A percentile compares a stretch with the other conserved stretches of the same genome.
Conservation (phyloP, 2,888 invertebrate species). For the Melinaea marsaeus region DNA sequence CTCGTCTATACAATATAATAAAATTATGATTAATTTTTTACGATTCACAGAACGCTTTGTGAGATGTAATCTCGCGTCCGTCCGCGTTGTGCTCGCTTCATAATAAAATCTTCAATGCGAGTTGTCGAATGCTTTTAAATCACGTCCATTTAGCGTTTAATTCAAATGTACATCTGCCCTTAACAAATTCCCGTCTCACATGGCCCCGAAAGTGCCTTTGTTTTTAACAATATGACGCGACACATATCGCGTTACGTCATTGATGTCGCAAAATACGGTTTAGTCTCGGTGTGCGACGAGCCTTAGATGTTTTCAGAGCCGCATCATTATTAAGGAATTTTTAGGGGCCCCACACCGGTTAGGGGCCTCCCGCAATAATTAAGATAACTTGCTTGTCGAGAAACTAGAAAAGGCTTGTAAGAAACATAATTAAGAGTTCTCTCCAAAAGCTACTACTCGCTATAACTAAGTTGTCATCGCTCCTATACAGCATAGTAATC, state of each 20-base stretch:
- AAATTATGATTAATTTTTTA: neutral
- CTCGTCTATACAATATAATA: too few species aligned
- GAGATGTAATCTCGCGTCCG: neutral
- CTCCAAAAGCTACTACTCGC: too few species aligned
- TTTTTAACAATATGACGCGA: constrained; percentile 17
- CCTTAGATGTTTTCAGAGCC: constrained; percentile 23
- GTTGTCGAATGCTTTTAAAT: neutral
- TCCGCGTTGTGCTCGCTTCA: neutral
- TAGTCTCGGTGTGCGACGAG: constrained; percentile 22
- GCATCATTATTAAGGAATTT: too few species aligned
- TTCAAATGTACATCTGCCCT: constrained; percentile 11
- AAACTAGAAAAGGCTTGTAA: too few species aligned
- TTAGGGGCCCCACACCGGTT: too few species aligned
- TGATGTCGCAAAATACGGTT: constrained; percentile 13
- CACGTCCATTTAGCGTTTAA: neutral
- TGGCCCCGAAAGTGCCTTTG: constrained; percentile 9
- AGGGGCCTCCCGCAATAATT: too few species aligned
- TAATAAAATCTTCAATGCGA: neutral
- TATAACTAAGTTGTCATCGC: too few species aligned
- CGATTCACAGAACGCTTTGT: neutral
- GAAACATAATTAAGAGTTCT: too few species aligned
- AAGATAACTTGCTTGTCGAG: too few species aligned
- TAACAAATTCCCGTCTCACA: constrained; percentile 8
- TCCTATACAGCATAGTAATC: too few species aligned
- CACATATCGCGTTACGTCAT: constrained; percentile 28